Conservation (phyloP, 1,140 invertebrate species). For the Dendrolimus punctatus region DNA sequence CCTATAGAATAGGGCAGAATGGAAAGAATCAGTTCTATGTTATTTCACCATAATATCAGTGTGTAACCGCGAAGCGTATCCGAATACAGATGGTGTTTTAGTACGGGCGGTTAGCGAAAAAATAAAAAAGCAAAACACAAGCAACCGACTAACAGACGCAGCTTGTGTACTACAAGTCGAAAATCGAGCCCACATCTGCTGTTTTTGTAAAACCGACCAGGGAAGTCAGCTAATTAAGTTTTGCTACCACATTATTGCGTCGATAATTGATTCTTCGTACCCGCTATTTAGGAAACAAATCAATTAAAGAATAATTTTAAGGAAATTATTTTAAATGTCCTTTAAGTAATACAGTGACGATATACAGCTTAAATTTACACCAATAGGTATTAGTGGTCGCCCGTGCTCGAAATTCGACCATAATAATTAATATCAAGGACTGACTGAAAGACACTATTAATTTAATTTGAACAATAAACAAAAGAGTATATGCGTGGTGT, state of each 20-base stretch:
- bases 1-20: no score
- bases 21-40: no score
- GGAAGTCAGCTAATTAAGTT: conserved; percentile 54
- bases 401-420: no score
- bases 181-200: conserved; percentile 42
- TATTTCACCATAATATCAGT: conserved; percentile 10
- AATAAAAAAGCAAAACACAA: conserved; percentile 52
- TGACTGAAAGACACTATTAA: no score
- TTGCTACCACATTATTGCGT: conserved; percentile 43
- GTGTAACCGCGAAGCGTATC: conserved; percentile 35
- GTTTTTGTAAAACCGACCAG: conserved; percentile 50
- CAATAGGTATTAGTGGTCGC: no score
- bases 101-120: conserved; percentile 46
- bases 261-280: conserved; percentile 56
- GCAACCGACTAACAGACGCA: conserved; percentile 51
- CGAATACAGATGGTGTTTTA: conserved; percentile 55
- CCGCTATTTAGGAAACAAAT: conserved; percentile 13
- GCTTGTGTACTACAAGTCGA: conserved; percentile 26
- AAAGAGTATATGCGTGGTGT: no score
- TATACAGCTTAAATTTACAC: no score
- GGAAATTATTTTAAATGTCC: no score
- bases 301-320: conserved; percentile 13
- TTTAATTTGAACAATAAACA: no score
- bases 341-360: no score
- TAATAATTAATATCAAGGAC: no score